Conservation (phyloP, 2,113 vertebrate genomes). For the Pygoscelis antarcticus region DNA sequence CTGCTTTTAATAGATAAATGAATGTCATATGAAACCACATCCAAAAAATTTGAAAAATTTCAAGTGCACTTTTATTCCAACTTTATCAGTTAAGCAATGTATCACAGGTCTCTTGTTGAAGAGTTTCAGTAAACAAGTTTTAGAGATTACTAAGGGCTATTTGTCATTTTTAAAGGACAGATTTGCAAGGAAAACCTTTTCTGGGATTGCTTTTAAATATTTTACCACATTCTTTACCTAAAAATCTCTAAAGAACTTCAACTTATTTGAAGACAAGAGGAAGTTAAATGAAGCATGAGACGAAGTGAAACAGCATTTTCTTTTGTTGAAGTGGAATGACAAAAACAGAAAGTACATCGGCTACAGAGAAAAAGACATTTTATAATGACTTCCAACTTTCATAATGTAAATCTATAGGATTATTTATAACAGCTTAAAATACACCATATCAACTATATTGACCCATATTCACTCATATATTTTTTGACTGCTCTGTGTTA, state of each 20-base stretch:
- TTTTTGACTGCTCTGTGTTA: not conserved
- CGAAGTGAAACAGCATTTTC: not conserved
- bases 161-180: not conserved
- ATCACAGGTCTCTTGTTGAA: not conserved
- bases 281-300: not conserved
- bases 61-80: not conserved
- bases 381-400: not conserved
- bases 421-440: not conserved
- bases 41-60: not conserved
- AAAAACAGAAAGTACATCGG: not conserved
- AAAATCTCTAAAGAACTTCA: not conserved
- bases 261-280: not conserved
- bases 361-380: not conserved
- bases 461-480: not conserved
- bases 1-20: not conserved
- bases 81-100: not conserved
- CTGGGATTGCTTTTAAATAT: not conserved
- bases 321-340: not conserved
- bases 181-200: not conserved
- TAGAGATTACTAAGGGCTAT: not conserved
- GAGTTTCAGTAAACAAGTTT: not conserved
- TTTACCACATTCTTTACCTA: not conserved
- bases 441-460: not conserved
- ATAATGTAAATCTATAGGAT: not conserved
- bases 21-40: constrained; percentile 3